Base-by-base conservation (phyloP, 2,797 vertebrate genomes). In the Triplophysa bombifrons region DNA sequence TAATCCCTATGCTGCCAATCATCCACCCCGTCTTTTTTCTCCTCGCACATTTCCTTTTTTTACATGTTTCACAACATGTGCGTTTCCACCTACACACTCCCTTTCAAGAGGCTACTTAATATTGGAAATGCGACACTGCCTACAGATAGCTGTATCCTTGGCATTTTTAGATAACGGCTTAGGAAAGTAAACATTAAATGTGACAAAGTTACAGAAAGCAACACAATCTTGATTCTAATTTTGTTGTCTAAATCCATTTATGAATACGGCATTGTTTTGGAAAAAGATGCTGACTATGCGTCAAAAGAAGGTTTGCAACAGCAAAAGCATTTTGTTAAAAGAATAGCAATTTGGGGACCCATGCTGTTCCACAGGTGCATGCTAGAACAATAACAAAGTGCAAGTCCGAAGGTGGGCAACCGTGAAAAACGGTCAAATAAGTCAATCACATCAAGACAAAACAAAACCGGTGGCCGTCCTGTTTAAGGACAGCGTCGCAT, bases 71-170 rank as follows among this genome's bases (percentile, higher is more conserved):
- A 87, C 88, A 91, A 91, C 89, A 88, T 87, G 90, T 87, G 86
- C 78, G 75, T 84, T 72, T 87, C 92, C 90, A 88, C 91, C 93
- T 91, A 93, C 92, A 89, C 90, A 87, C 83, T 87, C 82, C 58
- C 78, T 88, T 89, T 90, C 87, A 90, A 90, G 81, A 86, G 88
- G 85, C 88, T 87, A 86, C 89, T 91, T 90, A 87, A 88, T 89
- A 89, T 86, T 88, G 85, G 88, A 89, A 92, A 89, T 86, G 90
- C 83, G 84, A 88, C 87, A 84, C 87, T 85, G 88, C 88, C 86
- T 86, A 80, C 86, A 86, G 87, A 89, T 88, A 89, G 84, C 82
- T 83, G 85, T 87, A 88, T 88, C 88, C 85, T 90, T 88, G 88
- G 87, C 86, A 90, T 86, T 86, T 87, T 87, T 84, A 82, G 68